Base-by-base conservation (phyloP, 2,797 vertebrate species). In the Alfaro cultratus region DNA sequence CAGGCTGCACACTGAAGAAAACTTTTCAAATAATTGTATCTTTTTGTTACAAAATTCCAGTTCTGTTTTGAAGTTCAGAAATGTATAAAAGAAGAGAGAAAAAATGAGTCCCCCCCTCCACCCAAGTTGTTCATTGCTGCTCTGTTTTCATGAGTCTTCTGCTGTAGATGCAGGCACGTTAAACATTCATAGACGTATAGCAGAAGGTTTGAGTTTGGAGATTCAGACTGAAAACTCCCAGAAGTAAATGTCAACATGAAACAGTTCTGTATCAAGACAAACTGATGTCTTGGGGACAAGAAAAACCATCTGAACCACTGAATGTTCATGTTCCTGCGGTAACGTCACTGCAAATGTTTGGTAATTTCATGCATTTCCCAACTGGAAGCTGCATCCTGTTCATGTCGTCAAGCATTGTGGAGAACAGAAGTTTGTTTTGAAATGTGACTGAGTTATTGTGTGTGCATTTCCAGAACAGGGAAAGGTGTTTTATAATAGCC, bases 171-270 rank as follows among this genome's bases (percentile, higher is more conserved):
- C 91, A 94, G 92, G 89, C 89, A 92, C 87, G 80, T 88, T 89
- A 92, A 91, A 95, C 94, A 95, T 94, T 94, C 93, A 91, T 87
- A 90, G 81, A 83, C 57, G 86, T 87, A 89, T 80, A 85, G 70
- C 73, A 67, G 78, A 88, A 76, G 77, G 83, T 75, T 85, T 55
- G 83, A 89, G 84, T 83, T 74, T 82, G 80, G 80, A 70, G 83
- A 87, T 87, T 84, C 81, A 82, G 67, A 87, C 80, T 71, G 71
- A 53, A 67, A 31, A 86, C 78, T 88, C 86, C 80, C 75, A 64
- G 82, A 80, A 34, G 57, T 73, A 90, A 82, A 87, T 11, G 51
- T 84, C 80, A 78, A 81, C 74, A 83, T 68, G 39, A 74, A 73
- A 71, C 57, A 41, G 51, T 78, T 79, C 41, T 12, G 45, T 53